Evolutionary conservation across 2,113 vertebrate species (phyloP), one percentile per base, ranked within the genome.

Genomic region (Prolemur simus): DNA sequence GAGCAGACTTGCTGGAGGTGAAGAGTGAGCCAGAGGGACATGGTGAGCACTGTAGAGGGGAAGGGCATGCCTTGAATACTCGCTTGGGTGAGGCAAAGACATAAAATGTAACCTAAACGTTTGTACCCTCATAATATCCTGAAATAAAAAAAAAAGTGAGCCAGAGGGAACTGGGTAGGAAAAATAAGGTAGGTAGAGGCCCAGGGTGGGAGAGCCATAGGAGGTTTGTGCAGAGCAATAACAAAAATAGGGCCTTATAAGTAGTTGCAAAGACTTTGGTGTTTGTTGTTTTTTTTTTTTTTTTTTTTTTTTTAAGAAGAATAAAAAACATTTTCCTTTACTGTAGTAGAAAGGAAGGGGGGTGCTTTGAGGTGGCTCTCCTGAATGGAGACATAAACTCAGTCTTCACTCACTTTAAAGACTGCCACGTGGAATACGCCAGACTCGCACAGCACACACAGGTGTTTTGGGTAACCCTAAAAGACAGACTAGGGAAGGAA

Each of bases 341-440:
- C 52, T 47, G 0, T 47, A 47, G 77, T 23, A 91, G 23, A 25
- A 66, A 45, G 49, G 49, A 71, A 32, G 13, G 4, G 4, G 8
- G 11, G 6, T 39, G 25, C 58, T 86, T 77, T 54, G 82, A 86
- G 60, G n/a, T 34, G 80, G 18, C 42, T 58, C 8, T 1, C 6
- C 56, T 21, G 13, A 42, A 9, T 20, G 37, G 52, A 88, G n/a
- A 47, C 15, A 20, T 27, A 42, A 27, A 56, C 12, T 84, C 37
- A 2, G 14, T 47, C 39, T 52, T 85, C 93, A 8, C 23, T 21
- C n/a, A 13, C 25, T 21, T 11, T 13, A 39, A 45, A 45, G 63
- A 45, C 3, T 29, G 14, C 49, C 18, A 0, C 7, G 8, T 5
- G 11, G 73, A 54, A 20, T 8, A 34, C 1, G 0, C 49, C 1